Conservation (phyloP, 2,113 vertebrate species). For the Equus przewalskii region DNA sequence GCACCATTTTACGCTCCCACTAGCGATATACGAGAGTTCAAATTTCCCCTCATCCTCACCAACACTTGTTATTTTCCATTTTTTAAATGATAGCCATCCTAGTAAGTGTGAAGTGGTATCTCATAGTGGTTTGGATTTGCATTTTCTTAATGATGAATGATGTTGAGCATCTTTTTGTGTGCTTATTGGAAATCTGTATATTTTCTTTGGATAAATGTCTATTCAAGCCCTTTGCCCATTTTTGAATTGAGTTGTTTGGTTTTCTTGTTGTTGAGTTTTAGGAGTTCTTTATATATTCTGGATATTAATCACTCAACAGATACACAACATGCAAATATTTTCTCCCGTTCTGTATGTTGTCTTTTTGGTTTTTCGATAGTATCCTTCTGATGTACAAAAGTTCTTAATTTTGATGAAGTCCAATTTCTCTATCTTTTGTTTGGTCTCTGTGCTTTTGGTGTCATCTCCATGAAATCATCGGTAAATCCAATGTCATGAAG, state of each 20-base stretch:
- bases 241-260: background rate
- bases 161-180: background rate
- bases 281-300: background rate
- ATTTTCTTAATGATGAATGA: background rate
- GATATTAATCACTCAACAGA: background rate
- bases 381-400: background rate
- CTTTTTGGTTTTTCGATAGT: background rate
- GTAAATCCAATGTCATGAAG: background rate
- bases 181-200: background rate
- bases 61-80: background rate
- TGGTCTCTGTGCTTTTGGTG: background rate
- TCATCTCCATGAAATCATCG: background rate
- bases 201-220: background rate
- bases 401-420: slow-evolving; percentile 39
- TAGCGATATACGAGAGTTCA: background rate
- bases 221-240: background rate
- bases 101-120: background rate
- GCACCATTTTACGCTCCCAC: background rate
- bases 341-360: background rate
- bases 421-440: background rate
- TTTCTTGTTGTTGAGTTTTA: background rate
- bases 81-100: background rate
- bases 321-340: background rate
- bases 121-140: background rate
- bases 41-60: background rate